These are phyloP conservation scores for Micromesistius poutassou DNA, from an alignment of 2,797 vertebrate species.

Conservation along the genomic window DNA sequence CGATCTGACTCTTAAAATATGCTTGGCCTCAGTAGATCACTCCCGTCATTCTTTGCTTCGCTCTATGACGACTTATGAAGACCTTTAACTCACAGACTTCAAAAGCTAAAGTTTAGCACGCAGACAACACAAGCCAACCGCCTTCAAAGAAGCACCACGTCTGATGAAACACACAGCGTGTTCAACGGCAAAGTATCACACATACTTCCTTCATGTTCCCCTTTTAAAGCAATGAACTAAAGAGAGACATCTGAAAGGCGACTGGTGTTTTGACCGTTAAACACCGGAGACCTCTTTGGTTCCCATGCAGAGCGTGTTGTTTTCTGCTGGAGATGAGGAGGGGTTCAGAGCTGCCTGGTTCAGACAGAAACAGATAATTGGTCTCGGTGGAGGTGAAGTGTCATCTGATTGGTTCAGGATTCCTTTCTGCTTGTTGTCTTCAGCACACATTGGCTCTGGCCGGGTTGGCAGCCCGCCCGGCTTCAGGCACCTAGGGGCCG, in stretches of 20 bases:
- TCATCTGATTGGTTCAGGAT: conserved; percentile 43
- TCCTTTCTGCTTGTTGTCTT: conserved; percentile 27
- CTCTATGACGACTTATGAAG: neutral
- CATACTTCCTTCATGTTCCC: neutral
- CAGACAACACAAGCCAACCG: neutral
- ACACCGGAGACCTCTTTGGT: neutral
- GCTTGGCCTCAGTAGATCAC: neutral
- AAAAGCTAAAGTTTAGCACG: neutral
- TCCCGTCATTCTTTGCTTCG: neutral
- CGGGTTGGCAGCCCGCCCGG: conserved; percentile 38
- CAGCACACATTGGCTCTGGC: conserved; percentile 43
- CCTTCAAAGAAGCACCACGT: neutral
- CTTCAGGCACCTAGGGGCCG: no score
- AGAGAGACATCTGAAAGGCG: neutral
- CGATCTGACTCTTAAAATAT: neutral
- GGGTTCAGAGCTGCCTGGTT: conserved; percentile 41
- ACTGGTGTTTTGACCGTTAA: no score
- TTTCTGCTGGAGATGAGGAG: conserved; percentile 43
- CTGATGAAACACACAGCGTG: no score
- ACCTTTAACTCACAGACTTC: neutral
- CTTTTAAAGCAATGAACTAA: neutral
- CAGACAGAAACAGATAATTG: conserved; percentile 24
- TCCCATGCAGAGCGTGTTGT: conserved; percentile 12
- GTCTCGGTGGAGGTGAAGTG: conserved; percentile 58
- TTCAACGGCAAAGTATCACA: neutral